phyloP scores from a whole-genome alignment of 2,113 vertebrate genomes.

The Pollachius pollachius region DNA sequence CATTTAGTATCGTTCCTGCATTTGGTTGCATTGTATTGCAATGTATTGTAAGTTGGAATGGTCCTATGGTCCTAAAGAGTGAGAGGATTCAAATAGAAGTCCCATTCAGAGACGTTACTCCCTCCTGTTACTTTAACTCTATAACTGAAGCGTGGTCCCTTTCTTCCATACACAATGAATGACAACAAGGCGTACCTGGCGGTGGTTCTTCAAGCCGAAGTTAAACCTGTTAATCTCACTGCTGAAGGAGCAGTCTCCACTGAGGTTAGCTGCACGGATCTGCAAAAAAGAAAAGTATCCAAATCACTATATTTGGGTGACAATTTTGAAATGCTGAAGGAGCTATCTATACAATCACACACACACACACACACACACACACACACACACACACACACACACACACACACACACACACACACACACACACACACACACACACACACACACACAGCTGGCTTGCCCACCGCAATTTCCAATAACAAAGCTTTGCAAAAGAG shows the following conservation, averaged over 20 bases:
- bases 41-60: too few species aligned
- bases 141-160: too few species aligned
- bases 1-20: too few species aligned
- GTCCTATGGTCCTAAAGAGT: too few species aligned
- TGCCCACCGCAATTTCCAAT: too few species aligned
- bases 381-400: background rate
- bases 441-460: background rate
- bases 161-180: too few species aligned
- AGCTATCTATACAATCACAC: background rate
- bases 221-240: slow-evolving; percentile 85
- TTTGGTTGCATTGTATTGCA: too few species aligned
- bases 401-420: background rate
- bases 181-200: slow-evolving; percentile 76
- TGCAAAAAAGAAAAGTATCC: slow-evolving; percentile 40
- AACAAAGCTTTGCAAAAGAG: too few species aligned
- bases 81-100: too few species aligned
- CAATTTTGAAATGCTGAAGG: too few species aligned
- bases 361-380: background rate
- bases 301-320: background rate
- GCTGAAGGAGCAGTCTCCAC: slow-evolving; percentile 88
- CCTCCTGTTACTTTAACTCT: too few species aligned
- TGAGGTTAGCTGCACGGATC: slow-evolving; percentile 95
- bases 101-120: too few species aligned
- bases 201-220: slow-evolving; percentile 90
- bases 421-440: background rate